These are phyloP conservation scores for Mya arenaria DNA, from an alignment of 1,140 invertebrate genomes.

Conservation along the genomic window DNA sequence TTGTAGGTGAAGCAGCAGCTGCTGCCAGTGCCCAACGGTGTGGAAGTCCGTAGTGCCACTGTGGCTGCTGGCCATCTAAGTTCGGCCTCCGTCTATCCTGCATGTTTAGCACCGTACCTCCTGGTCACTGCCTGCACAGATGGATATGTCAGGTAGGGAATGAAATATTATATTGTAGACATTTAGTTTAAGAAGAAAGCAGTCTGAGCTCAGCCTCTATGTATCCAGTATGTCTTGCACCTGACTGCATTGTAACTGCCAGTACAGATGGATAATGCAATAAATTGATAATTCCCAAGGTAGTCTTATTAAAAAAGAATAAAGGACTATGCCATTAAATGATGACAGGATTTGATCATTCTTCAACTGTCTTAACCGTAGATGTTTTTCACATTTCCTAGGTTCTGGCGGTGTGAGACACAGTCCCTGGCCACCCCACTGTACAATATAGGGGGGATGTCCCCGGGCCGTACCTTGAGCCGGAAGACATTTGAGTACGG, in stretches of 20 bases:
- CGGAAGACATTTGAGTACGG: conserved; percentile 73
- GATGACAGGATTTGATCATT: neutral
- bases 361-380: neutral
- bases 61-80: conserved; percentile 97
- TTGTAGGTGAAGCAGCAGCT: conserved; percentile 91
- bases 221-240: too few species aligned
- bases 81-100: conserved; percentile 99
- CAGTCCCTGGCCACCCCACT: conserved; percentile 19
- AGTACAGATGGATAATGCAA: too few species aligned
- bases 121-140: conserved; percentile 90
- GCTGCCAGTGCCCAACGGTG: conserved; percentile 92
- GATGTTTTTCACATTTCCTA: neutral
- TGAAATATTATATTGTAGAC: neutral
- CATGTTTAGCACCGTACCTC: conserved; percentile 98
- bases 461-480: conserved; percentile 31
- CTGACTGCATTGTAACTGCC: too few species aligned
- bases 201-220: too few species aligned
- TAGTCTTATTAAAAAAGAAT: too few species aligned
- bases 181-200: too few species aligned
- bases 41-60: conserved; percentile 94
- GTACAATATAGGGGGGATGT: conserved; percentile 23
- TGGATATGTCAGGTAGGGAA: conserved; percentile 63
- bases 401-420: conserved; percentile 90
- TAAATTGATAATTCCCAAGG: too few species aligned
- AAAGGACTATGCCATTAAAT: neutral